phyloP scores from a whole-genome alignment of 2,888 invertebrate species.

The Chrysolina americana region DNA sequence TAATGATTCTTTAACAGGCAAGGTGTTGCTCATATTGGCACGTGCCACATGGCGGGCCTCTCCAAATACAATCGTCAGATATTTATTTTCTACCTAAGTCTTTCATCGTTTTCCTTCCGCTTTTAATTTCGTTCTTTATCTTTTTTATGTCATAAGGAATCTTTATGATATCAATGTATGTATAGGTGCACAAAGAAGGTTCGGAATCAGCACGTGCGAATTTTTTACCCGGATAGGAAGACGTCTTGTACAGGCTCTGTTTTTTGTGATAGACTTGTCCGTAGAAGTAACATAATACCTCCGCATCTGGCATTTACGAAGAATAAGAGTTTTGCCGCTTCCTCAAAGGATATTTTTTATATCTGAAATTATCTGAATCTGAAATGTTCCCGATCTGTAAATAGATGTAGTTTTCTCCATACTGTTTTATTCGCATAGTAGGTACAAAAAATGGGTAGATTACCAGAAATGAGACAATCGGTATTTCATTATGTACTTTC shows the following conservation, averaged over 20 bases:
- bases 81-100: slow-evolving; percentile 44
- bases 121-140: slow-evolving; percentile 44
- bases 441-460: no score
- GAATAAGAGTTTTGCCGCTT: slow-evolving; percentile 11
- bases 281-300: slow-evolving; percentile 16
- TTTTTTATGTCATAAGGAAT: slow-evolving; percentile 37
- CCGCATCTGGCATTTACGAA: slow-evolving; percentile 22
- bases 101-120: slow-evolving; percentile 39
- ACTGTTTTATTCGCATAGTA: neutral
- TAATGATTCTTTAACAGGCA: slow-evolving; percentile 39
- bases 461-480: no score
- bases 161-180: slow-evolving; percentile 38
- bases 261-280: slow-evolving; percentile 25
- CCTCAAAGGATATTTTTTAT: slow-evolving; percentile 10
- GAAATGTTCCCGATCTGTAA: neutral
- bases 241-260: slow-evolving; percentile 38
- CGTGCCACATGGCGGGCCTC: slow-evolving; percentile 43
- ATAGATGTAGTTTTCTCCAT: neutral
- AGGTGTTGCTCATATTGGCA: slow-evolving; percentile 47
- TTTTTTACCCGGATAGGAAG: slow-evolving; percentile 37
- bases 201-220: slow-evolving; percentile 44
- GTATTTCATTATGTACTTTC: no score
- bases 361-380: neutral
- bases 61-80: slow-evolving; percentile 26
- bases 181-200: slow-evolving; percentile 37